Base-by-base conservation (phyloP, 2,888 invertebrate species). In the Schizotus pectinicornis region DNA sequence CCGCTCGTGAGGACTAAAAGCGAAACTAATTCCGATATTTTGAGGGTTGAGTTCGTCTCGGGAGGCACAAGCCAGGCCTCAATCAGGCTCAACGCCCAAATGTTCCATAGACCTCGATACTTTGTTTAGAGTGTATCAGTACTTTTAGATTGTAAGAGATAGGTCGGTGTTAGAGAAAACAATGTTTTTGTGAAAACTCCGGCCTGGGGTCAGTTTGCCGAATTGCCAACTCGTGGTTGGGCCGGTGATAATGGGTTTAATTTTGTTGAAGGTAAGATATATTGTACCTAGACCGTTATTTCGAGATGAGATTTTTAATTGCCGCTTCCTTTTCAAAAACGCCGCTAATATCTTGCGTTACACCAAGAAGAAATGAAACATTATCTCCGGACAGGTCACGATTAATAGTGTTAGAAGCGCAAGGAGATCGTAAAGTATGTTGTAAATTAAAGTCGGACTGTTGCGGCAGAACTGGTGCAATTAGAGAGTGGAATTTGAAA, bases 321-420 rank as follows among this genome's bases (percentile, higher is more conserved):
- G 61, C 49, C 53, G 63, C 62, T 64, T 59, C 57, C 63, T 63
- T 63, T 64, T 65, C 59, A 68, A 62, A 67, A 68, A 68, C 51
- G 62, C 66, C 65, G 66, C 67, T 66, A 67, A 67, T 67, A 63
- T 55, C 53, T 60, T 62, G 56, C 57, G 63, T 62, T 65, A 62
- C 65, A 65, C 67, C 59, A 61, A 42, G 48, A 52, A 50, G 58
- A 61, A 49, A 59, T 56, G 56, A 52, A 60, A 56, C 41, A 56
- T 62, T 54, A 56, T 52, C 62, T 48, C 41, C 31, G 49, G 65
- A 65, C 65, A 65, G 63, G 63, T 58, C 34, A 63, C 60, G 61
- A 65, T 65, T 65, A 61, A 65, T 65, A 55, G 59, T 55, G 51
- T 57, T 47, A 38, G 50, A 56, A 41, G 41, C 34, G 39, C 46